Conservation (phyloP, 2,888 invertebrate species). For the Perdita meconis region DNA sequence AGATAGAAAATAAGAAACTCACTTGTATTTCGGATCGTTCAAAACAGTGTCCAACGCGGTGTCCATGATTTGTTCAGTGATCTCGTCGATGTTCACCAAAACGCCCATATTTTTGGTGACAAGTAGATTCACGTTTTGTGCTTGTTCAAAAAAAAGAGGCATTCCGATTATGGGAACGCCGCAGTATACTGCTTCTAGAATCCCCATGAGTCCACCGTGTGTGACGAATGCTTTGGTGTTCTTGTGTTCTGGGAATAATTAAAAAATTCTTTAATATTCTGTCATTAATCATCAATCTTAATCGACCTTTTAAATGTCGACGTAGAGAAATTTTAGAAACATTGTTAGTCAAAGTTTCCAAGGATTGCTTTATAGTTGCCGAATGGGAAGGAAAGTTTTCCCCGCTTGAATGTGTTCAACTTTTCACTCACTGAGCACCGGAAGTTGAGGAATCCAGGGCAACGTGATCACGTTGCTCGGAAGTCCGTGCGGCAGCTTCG, state of each 20-base stretch:
- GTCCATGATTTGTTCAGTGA: constrained; percentile 68
- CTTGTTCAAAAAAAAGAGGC: constrained; percentile 72
- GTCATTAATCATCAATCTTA: too few relatives aligned
- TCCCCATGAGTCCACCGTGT: constrained; percentile 74
- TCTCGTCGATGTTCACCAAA: constrained; percentile 55
- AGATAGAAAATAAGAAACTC: not conserved
- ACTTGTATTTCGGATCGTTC: constrained; percentile 69
- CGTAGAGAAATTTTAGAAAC: too few relatives aligned
- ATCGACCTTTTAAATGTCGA: too few relatives aligned
- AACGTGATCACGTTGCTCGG: constrained; percentile 69
- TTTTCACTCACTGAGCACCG: constrained; percentile 70
- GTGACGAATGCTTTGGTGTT: constrained; percentile 80
- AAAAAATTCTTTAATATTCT: too few relatives aligned
- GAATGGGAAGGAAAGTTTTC: too few relatives aligned
- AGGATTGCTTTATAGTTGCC: too few relatives aligned
- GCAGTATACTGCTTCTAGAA: constrained; percentile 68
- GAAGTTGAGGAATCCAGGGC: constrained; percentile 75
- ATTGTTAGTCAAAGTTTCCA: too few relatives aligned
- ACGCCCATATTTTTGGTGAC: constrained; percentile 69
- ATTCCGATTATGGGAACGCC: constrained; percentile 75
- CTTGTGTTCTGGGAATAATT: constrained; percentile 74
- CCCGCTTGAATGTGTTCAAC: too few relatives aligned
- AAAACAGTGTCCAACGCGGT: constrained; percentile 70
- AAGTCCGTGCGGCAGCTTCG: constrained; percentile 68
- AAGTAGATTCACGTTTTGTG: constrained; percentile 71